Base-by-base conservation (phyloP, 1,140 invertebrate genomes). In the Pinna nobilis region DNA sequence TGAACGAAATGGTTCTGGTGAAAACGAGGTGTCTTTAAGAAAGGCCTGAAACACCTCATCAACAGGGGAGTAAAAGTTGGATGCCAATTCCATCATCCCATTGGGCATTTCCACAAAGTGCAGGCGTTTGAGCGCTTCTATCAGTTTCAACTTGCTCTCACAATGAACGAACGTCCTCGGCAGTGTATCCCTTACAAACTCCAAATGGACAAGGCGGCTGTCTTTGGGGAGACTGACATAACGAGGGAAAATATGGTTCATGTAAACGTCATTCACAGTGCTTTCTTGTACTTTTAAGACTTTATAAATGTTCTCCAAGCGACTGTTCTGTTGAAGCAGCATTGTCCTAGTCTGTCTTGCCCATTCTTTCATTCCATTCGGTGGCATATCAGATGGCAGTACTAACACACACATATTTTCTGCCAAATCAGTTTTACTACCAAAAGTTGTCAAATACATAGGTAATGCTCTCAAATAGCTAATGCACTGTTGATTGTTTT, bases 361-460 rank as follows among this genome's bases (percentile, higher is more conserved):
- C 53, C 53, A 57, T 32, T 2, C 53, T 23, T 32, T 57, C 28
- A 57, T 57, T 32, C 53, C 53, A 32, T 57, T 20, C 11, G 53
- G 11, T 3, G 53, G 53, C 4, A 57, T 13, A 13, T 32, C 15
- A 9, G 13, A 33, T 0, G 53, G 53, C 15, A 57, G 53, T 23
- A 32, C 53, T 25, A 57, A 20, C 1, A 57, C 35, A 57, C 35
- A 6, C 11, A 28, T 30, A 20, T 33, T 57, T 57, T 57, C 28
- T 15, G 20, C 0, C 4, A 57, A 20, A 32, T 3, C 35, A 33
- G 35, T 57, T 32, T 33, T 57, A 18, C n/a, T 11, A 1, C 25
- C 53, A 57, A 33, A 20, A 13, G 35, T 20, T 57, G 53, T 57
- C 28, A 18, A 18, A 15, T 18, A 57, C 25, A 57, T 18, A 7